Conservation (phyloP, 2,797 vertebrate species). For the Rousettus madagascariensis region DNA sequence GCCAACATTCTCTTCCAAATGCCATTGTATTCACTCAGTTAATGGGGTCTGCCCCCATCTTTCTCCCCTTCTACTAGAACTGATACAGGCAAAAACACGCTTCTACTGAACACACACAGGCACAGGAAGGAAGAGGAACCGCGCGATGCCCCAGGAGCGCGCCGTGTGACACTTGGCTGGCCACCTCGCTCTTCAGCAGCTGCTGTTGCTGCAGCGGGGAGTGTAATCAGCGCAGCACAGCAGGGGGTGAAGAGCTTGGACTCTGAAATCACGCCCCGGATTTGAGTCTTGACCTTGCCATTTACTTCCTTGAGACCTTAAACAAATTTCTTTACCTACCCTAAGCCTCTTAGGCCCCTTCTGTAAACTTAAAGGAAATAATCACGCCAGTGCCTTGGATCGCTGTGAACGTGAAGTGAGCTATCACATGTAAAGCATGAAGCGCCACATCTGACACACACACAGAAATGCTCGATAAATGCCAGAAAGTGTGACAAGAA, state of each 20-base stretch:
- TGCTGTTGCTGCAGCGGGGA: background rate
- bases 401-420: background rate
- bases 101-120: no score
- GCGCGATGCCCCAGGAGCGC: background rate
- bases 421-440: background rate
- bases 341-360: background rate
- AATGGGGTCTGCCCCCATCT: background rate
- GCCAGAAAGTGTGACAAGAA: background rate
- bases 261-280: background rate
- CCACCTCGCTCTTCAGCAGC: background rate
- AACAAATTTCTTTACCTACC: background rate
- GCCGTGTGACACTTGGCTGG: accelerated
- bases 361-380: background rate
- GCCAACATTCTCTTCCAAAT: background rate
- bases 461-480: background rate
- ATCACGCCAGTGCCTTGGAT: background rate
- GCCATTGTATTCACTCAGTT: background rate
- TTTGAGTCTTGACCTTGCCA: background rate
- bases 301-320: constrained; percentile 17
- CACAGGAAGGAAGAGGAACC: background rate
- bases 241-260: background rate
- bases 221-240: background rate
- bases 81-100: background rate
- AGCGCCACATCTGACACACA: background rate
- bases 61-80: background rate